Evolutionary conservation across 2,113 vertebrate genomes (phyloP), one percentile per base, ranked within the genome.

Genomic region (Hippopotamus amphibius): DNA sequence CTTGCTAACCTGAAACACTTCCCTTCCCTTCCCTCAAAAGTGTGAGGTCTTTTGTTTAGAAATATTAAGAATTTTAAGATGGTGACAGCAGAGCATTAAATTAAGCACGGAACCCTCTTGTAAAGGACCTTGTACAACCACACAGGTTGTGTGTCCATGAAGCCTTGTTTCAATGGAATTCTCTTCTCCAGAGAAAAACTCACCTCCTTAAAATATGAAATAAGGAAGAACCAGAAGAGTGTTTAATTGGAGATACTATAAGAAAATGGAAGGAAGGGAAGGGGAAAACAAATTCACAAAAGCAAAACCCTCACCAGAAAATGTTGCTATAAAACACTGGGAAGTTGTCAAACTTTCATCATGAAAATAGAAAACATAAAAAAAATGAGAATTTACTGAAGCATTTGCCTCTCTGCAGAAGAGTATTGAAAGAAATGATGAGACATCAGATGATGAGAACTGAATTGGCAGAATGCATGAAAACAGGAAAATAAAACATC

Each of bases 401-500:
- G 12, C 13, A 59, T 84, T 50, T 96, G 50, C 33, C 61, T n/a
- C 10, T 59, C 72, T 82, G 57, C 6, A 3, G 41, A 84, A 68
- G 21, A 74, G 2, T 48, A 15, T 68, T 50, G 30, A 26, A 68
- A 69, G 77, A 88, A 41, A 59, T 5, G 30, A 33, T 30, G 41
- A 74, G 48, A 43, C 12, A 48, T 16, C 14, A 5, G 59, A n/a
- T 28, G 2, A 43, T 50, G 19, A 79, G 82, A 57, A 13, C 4
- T n/a, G 61, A 63, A 61, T 15, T n/a, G 37, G 66, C 43, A 30
- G 21, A 84, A 59, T 77, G 28, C 68, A 89, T 84, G 19, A 84
- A 96, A 89, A 79, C 22, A 28, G 68, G n/a, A 77, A 80, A 68
- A 79, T 69, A 91, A 84, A 43, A 69, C 59, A n/a, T 46, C 37